Evolutionary conservation across 2,797 vertebrate species (phyloP).

Genomic region (Cryptoprocta ferox): DNA sequence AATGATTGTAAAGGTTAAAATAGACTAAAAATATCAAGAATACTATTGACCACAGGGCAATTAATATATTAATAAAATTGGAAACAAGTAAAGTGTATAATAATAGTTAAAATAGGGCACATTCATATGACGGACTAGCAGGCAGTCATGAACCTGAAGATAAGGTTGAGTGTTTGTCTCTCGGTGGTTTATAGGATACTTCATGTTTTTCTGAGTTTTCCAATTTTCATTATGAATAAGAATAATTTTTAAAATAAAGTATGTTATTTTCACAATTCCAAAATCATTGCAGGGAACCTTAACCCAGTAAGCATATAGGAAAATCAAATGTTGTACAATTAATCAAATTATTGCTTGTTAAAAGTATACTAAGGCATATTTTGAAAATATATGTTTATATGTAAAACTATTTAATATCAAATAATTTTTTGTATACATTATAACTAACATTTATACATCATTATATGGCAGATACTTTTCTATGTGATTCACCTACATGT

Average conservation of each 20-base stretch:
- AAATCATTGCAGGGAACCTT: background rate
- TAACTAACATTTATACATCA: background rate
- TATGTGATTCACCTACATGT: background rate
- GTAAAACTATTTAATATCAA: background rate
- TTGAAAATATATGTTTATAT: background rate
- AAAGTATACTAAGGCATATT: background rate
- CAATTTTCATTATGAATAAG: background rate
- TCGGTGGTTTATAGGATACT: background rate
- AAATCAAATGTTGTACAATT: background rate
- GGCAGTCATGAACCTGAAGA: background rate
- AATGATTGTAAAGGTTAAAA: background rate
- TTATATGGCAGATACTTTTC: background rate
- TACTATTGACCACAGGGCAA: background rate
- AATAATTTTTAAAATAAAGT: background rate
- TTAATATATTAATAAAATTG: background rate
- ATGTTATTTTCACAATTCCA: background rate
- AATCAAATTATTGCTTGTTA: background rate
- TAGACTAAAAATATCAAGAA: background rate
- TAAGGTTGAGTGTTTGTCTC: background rate
- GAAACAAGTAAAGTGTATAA: background rate
- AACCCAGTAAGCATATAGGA: background rate
- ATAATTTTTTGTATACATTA: background rate
- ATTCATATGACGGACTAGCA: background rate
- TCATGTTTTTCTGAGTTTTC: background rate
- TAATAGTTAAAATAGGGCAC: background rate